phyloP scores from a whole-genome alignment of 2,888 invertebrate species.

The Scelioninae gen. 2 region DNA sequence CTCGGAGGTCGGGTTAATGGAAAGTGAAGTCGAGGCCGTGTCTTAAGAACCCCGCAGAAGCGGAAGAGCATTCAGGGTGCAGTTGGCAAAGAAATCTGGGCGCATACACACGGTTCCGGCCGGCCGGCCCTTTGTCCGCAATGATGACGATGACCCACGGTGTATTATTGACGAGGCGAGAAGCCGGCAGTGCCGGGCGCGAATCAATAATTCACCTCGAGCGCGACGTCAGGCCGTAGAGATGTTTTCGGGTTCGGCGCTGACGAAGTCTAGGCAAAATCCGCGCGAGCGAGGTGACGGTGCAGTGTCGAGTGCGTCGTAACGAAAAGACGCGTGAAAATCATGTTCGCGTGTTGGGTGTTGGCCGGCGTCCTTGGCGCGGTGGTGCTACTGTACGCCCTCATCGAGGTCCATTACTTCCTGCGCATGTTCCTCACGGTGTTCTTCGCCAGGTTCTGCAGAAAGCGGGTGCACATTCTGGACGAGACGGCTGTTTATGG shows the following conservation, averaged over 20 bases:
- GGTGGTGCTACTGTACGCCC: conserved; percentile 78
- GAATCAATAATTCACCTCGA: conserved; percentile 66
- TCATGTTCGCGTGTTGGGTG: conserved; percentile 73
- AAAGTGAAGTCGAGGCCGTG: conserved; percentile 22
- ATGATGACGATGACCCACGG: conserved; percentile 57
- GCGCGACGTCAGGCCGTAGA: conserved; percentile 44
- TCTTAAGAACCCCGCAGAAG: neutral
- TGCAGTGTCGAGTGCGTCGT: neutral
- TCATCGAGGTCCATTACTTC: conserved; percentile 86
- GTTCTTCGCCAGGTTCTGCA: conserved; percentile 80
- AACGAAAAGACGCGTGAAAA: conserved; percentile 20
- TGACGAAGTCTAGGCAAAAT: conserved; percentile 16
- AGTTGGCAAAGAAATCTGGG: conserved; percentile 4
- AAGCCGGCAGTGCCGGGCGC: conserved; percentile 58
- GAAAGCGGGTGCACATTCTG: conserved; percentile 80
- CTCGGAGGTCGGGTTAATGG: conserved; percentile 5
- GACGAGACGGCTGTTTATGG: conserved; percentile 83
- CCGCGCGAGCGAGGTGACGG: no score
- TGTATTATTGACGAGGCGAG: conserved; percentile 62
- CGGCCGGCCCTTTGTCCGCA: conserved; percentile 6
- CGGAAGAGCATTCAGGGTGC: neutral
- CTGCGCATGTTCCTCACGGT: conserved; percentile 82
- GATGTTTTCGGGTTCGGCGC: conserved; percentile 60
- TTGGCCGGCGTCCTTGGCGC: conserved; percentile 73
- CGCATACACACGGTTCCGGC: neutral